These are phyloP conservation scores for Stictonetta naevosa DNA, from an alignment of 2,113 vertebrate genomes.

Conservation along the genomic window DNA sequence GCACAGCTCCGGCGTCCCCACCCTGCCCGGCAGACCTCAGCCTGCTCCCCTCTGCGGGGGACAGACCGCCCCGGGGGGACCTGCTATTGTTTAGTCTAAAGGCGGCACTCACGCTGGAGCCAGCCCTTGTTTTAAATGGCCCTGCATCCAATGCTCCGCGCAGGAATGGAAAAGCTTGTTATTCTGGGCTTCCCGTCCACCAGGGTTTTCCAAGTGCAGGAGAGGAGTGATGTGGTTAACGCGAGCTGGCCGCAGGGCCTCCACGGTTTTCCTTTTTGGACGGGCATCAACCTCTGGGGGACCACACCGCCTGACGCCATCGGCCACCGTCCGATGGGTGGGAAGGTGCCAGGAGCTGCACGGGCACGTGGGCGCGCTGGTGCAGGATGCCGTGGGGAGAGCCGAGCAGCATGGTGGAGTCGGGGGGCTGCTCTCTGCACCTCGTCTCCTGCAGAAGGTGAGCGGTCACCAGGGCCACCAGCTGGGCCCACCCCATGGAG, in stretches of 20 bases:
- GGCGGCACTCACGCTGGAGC: background rate
- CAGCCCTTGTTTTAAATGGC: constrained; percentile 55
- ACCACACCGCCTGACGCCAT: background rate
- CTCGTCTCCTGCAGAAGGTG: background rate
- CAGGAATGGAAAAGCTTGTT: constrained; percentile 61
- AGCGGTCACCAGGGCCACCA: background rate
- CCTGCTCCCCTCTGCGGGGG: background rate
- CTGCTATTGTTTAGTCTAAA: constrained; percentile 47
- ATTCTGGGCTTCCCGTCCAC: constrained; percentile 45
- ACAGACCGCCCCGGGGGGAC: fast-evolving
- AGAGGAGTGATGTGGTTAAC: constrained; percentile 43
- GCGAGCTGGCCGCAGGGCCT: background rate
- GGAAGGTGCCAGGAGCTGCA: background rate
- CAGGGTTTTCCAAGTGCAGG: background rate
- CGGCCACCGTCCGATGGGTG: fast-evolving
- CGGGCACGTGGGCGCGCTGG: fast-evolving
- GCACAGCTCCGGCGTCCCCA: fast-evolving
- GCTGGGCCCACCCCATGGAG: background rate
- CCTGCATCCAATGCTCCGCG: background rate
- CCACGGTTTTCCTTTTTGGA: constrained; percentile 28
- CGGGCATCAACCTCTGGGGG: background rate
- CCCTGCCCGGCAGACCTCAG: background rate
- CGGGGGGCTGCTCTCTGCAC: background rate
- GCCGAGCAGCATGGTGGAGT: background rate
- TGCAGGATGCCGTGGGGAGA: background rate